phyloP scores from a whole-genome alignment of 1,140 invertebrate genomes.

The Ips nitidus region DNA sequence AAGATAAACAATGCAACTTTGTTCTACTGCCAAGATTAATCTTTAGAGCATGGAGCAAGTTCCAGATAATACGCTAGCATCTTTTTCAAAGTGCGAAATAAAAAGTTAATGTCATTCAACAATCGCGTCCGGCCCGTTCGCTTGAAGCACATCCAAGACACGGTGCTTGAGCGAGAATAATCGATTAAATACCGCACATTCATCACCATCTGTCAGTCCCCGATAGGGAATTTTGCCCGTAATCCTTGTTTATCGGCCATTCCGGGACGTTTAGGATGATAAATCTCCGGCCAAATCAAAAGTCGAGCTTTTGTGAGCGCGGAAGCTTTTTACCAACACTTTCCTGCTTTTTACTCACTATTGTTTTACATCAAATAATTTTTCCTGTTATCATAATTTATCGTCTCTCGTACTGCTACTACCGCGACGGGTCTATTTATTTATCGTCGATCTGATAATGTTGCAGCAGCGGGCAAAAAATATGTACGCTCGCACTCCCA shows the following conservation, averaged over 20 bases:
- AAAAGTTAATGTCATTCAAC: neutral
- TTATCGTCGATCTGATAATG: conserved; percentile 9
- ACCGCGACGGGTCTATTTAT: conserved; percentile 22
- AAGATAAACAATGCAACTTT: no score
- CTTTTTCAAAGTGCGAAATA: no score
- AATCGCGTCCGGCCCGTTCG: neutral
- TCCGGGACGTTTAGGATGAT: conserved; percentile 34
- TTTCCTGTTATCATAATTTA: conserved; percentile 24
- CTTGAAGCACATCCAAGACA: conserved; percentile 19
- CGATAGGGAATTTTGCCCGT: conserved; percentile 31
- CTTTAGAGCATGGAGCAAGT: no score
- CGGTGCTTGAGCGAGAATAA: conserved; percentile 27
- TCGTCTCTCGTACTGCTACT: conserved; percentile 18
- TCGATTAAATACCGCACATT: conserved; percentile 35
- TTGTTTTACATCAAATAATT: conserved; percentile 29
- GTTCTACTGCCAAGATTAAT: no score
- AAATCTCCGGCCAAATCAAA: conserved; percentile 31
- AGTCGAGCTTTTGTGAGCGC: conserved; percentile 13
- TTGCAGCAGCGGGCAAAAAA: conserved; percentile 11
- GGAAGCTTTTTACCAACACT: conserved; percentile 16
- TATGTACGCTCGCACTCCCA: neutral
- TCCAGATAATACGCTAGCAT: no score
- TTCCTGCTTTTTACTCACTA: conserved; percentile 23
- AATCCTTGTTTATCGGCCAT: conserved; percentile 36
- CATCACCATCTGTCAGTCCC: conserved; percentile 32